Evolutionary conservation across 2,888 invertebrate genomes (phyloP).

Genomic region (Caenorhabditis uteleia): DNA sequence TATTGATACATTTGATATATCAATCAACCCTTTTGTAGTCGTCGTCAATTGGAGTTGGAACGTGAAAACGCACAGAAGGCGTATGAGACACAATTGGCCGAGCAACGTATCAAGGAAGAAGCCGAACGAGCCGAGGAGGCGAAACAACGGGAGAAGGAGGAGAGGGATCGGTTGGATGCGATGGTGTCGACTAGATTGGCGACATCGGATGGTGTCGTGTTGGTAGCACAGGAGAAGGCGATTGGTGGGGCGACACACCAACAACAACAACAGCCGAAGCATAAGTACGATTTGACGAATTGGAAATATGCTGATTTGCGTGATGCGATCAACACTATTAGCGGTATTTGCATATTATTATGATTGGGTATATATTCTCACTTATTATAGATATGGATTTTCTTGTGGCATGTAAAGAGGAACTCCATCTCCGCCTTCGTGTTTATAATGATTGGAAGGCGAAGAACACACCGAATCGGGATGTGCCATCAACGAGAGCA

Average conservation of each 20-base stretch:
- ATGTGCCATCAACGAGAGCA: constrained; percentile 38
- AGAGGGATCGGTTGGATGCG: constrained; percentile 91
- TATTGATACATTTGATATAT: neutral
- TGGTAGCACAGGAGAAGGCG: constrained; percentile 15
- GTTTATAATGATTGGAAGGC: constrained; percentile 97
- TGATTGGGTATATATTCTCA: neutral
- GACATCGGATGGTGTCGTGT: constrained; percentile 27
- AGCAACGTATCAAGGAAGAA: constrained; percentile 73
- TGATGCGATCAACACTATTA: constrained; percentile 96
- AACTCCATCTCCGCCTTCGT: constrained; percentile 95
- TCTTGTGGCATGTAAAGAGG: constrained; percentile 94
- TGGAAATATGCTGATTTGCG: constrained; percentile 98
- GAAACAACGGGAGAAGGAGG: constrained; percentile 69
- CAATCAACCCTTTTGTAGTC: constrained; percentile 74
- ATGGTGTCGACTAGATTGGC: constrained; percentile 90
- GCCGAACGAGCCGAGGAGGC: constrained; percentile 18
- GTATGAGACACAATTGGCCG: constrained; percentile 79
- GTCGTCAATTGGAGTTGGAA: constrained; percentile 85
- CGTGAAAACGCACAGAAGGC: constrained; percentile 85
- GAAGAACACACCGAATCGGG: constrained; percentile 31
- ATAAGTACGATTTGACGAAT: constrained; percentile 88
- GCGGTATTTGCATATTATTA: too few relatives aligned
- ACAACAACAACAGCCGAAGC: constrained; percentile 1
- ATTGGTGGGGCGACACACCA: neutral
- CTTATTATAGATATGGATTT: constrained; percentile 82